These are phyloP conservation scores for Prietella phreatophila DNA, from an alignment of 2,113 vertebrate genomes.

Conservation along the genomic window DNA sequence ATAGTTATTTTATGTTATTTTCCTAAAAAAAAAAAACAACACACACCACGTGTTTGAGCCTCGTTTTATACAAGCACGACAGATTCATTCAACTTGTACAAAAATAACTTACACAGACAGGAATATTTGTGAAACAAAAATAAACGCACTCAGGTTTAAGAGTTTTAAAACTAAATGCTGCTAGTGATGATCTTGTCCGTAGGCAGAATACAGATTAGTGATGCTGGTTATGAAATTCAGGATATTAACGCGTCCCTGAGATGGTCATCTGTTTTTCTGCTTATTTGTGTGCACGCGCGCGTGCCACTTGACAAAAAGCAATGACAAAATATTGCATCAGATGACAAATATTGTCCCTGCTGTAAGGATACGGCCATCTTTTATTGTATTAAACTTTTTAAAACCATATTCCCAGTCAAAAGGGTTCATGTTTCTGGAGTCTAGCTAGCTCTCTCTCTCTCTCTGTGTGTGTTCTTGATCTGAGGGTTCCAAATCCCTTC, in stretches of 20 bases:
- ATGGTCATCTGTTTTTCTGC: not conserved
- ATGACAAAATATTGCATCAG: too few relatives aligned
- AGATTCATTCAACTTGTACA: constrained; percentile 30
- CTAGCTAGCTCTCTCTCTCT: too few relatives aligned
- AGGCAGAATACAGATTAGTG: not conserved
- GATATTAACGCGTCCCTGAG: not conserved
- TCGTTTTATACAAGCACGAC: not conserved
- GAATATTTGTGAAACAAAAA: not conserved
- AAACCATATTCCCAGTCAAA: not conserved
- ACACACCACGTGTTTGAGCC: not conserved
- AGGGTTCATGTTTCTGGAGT: not conserved
- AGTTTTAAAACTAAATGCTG: not conserved
- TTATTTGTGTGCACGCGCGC: not conserved
- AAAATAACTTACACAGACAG: constrained; percentile 26
- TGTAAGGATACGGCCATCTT: not conserved
- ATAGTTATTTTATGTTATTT: not conserved
- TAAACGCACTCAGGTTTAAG: too few relatives aligned
- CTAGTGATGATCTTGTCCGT: not conserved
- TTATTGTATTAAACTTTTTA: not conserved
- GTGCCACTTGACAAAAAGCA: not conserved
- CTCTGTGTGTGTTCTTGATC: too few relatives aligned
- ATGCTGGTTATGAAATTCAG: not conserved
- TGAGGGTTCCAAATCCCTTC: not conserved
- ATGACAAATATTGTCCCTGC: not conserved
- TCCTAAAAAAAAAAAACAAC: not conserved